Evolutionary conservation across 2,888 invertebrate genomes (phyloP).

Genomic region (Stenoptilia bipunctidactyla): DNA sequence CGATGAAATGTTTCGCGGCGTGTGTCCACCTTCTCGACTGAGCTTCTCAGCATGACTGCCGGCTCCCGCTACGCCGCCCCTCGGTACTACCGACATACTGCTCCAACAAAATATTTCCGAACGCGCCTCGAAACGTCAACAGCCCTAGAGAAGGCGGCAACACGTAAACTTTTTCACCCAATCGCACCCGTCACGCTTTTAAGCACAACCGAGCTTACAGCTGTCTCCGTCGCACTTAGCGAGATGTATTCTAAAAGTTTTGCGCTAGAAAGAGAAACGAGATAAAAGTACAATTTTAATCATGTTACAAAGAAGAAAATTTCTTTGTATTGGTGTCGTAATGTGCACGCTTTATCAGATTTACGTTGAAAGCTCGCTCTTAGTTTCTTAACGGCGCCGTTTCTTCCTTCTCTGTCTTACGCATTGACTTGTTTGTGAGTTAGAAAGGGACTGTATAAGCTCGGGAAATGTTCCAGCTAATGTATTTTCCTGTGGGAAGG

Average conservation of each 20-base stretch:
- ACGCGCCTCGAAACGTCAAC: conserved; percentile 40
- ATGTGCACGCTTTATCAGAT: conserved; percentile 67
- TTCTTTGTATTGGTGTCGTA: conserved; percentile 62
- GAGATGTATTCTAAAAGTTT: background rate
- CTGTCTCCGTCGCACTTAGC: conserved; percentile 31
- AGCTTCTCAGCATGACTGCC: conserved; percentile 69
- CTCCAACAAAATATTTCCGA: conserved; percentile 53
- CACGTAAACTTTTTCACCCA: conserved; percentile 52
- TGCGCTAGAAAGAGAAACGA: conserved; percentile 23
- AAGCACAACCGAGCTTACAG: conserved; percentile 17
- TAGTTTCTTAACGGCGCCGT: conserved; percentile 56
- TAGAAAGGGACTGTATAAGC: conserved; percentile 29
- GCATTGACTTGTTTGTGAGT: conserved; percentile 13
- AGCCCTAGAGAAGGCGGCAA: conserved; percentile 60
- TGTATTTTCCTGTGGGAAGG: conserved; percentile 70
- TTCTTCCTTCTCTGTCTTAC: conserved; percentile 31
- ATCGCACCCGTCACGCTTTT: conserved; percentile 28
- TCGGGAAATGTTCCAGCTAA: conserved; percentile 64
- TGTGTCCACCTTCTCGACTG: conserved; percentile 64
- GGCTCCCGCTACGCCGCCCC: conserved; percentile 67
- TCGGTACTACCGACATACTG: conserved; percentile 59
- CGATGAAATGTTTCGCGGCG: conserved; percentile 58
- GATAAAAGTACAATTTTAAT: conserved; percentile 25
- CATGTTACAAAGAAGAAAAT: conserved; percentile 47
- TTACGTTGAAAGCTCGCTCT: conserved; percentile 67